Conservation (phyloP, 2,113 vertebrate species). For the Phalacrocorax aristotelis region DNA sequence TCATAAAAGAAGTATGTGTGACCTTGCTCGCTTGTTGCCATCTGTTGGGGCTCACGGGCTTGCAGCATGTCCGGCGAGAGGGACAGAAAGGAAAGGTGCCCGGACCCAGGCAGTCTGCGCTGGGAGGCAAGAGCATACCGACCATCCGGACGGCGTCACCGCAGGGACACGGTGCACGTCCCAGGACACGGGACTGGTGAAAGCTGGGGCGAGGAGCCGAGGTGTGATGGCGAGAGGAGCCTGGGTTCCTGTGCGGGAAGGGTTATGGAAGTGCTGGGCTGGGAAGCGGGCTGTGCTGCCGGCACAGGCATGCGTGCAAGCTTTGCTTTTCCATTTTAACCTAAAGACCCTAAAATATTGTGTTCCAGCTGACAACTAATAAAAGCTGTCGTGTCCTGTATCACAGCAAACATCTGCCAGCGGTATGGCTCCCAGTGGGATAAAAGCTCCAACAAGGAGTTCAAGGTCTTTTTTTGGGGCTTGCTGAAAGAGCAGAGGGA, state of each 20-base stretch:
- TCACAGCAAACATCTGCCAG: conserved; percentile 63
- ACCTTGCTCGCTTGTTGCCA: neutral
- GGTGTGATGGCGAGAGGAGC: neutral
- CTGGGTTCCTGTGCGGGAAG: neutral
- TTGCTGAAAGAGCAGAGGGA: neutral
- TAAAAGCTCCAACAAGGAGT: neutral
- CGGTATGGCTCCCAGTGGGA: neutral
- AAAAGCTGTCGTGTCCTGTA: conserved; percentile 58
- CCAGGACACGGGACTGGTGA: fast-evolving
- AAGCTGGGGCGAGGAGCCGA: fast-evolving
- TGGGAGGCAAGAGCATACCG: no score
- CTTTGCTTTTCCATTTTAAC: conserved; percentile 30
- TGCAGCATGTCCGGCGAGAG: neutral
- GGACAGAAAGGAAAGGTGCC: neutral
- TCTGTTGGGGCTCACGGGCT: neutral
- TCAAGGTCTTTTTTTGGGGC: neutral
- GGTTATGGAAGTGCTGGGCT: neutral
- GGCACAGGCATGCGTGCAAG: neutral
- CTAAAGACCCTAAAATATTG: conserved; percentile 40
- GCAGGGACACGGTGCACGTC: fast-evolving
- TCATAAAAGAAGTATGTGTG: neutral
- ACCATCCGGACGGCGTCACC: fast-evolving
- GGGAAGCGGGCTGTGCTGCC: neutral
- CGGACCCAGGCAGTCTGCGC: no score
- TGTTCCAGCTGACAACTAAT: conserved; percentile 55